Evolutionary conservation across 2,888 invertebrate genomes (phyloP), one percentile per base, ranked within the genome.

Genomic region (Diarsia brunnea): DNA sequence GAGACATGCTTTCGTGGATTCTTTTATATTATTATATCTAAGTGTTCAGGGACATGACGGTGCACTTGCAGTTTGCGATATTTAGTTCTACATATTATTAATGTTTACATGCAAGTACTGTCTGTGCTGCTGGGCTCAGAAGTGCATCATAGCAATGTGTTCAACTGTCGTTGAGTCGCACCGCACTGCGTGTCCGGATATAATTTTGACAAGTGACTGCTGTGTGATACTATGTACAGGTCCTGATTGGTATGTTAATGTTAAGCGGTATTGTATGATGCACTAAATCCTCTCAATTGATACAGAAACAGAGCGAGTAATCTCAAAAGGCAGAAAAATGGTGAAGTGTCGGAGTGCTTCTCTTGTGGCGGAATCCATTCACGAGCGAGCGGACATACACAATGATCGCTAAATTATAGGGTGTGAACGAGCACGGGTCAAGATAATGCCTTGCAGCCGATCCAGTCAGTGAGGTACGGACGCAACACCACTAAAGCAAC

Each of bases 401-500:
- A 96, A 96, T 96, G 96, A 96, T 94, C 92, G 92, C 95, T 96
- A 96, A 94, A 90, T 89, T 92, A 93, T 93, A 94, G 92, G 94
- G 92, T 94, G 95, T 95, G 94, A 95, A 94, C 95, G 96, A 96
- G 96, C 96, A 95, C 94, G 94, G 95, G 94, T 93, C 95, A 94
- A 94, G 93, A 95, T 91, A 93, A 95, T 95, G 96, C 95, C 92
- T 96, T 95, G 95, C 95, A 95, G 93, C 96, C 95, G 96, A 95
- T 95, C 95, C 96, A 95, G 96, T 96, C 96, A 94, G 96, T 96
- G 95, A 95, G 95, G 94, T 96, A 96, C 95, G 96, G 96, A 96
- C 96, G 95, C 95, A 96, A 96, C 95, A 96, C 95, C 95, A 96
- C 96, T 96, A 96, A 96, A 96, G 96, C 96, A 96, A 96, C 95